Evolutionary conservation across 2,113 vertebrate genomes (phyloP).

Genomic region (Megalops atlanticus): DNA sequence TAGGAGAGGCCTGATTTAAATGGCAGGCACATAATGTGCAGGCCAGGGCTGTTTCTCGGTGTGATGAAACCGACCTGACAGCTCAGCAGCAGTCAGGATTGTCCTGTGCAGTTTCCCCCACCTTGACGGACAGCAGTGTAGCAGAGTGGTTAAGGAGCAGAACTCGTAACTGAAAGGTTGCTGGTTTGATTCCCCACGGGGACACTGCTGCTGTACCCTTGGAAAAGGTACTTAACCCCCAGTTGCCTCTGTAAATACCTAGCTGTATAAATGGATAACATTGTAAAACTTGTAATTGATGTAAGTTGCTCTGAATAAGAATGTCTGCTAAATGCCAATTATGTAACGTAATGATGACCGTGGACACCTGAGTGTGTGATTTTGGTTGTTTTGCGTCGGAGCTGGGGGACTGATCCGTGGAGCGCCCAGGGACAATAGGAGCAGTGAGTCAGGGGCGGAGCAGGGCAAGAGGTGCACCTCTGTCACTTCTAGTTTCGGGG

Average conservation of each 20-base stretch:
- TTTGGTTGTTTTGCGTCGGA: background rate
- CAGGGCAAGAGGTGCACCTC: background rate
- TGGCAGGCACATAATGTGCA: background rate
- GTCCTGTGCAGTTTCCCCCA: background rate
- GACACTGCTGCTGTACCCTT: too few relatives aligned
- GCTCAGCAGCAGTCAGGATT: background rate
- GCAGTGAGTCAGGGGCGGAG: background rate
- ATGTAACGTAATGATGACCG: too few relatives aligned
- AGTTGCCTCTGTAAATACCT: too few relatives aligned
- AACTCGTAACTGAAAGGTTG: too few relatives aligned
- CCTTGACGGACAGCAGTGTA: too few relatives aligned
- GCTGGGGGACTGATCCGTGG: background rate
- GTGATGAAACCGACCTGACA: background rate
- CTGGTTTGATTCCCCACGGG: too few relatives aligned
- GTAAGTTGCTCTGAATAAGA: too few relatives aligned
- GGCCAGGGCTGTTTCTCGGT: background rate
- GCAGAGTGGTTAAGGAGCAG: too few relatives aligned
- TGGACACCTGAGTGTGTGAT: background rate
- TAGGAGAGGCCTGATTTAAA: background rate
- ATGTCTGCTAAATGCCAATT: too few relatives aligned
- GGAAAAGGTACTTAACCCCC: too few relatives aligned
- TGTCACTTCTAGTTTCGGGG: background rate
- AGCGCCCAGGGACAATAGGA: background rate
- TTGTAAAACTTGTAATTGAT: too few relatives aligned
- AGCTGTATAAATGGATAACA: too few relatives aligned